Base-by-base conservation (phyloP, 37 sponge, comb jelly and placozoan genomes). In the Halichondria panicea region DNA sequence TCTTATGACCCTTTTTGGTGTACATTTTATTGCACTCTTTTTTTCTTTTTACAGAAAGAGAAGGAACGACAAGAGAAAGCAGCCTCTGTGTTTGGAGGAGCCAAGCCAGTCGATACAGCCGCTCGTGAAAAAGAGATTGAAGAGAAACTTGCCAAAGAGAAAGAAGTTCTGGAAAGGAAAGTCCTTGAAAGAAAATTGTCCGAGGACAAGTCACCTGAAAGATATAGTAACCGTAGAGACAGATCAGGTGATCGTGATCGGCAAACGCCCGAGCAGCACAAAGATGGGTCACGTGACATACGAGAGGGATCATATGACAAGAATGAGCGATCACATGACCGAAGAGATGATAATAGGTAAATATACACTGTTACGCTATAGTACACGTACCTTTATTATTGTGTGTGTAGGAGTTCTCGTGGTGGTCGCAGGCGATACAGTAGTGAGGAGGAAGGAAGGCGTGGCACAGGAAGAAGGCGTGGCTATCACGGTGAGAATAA, bases 71-170 rank as follows among this genome's bases (percentile, higher is more conserved):
- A n/a, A n/a, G n/a, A n/a, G 59, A 56, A 18, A 43, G 36, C 43
- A 1, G 35, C 59, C 13, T 70, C 72, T 22, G 75, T 91, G 19
- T 94, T 94, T 84, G 95, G 95, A 33, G 81, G 74, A 15, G 92
- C 92, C 30, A 88, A 63, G 38, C 92, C 92, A 24, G 92, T 92
- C 15, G 95, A 95, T 74, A 92, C 89, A 0, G 66, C 80, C 0
- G 41, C 45, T 1, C 40, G 83, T 11, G 79, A 82, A 44, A 75
- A 63, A 43, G 90, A 89, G 63, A 80, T 70, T 37, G 86, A 78
- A 32, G 74, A 81, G 70, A 66, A 38, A 24, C 21, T 73, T 44
- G 35, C 56, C 19, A 35, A 43, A 43, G 44, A 55, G 4, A 15
- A 72, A 45, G 79, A n/a, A n/a, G n/a, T n/a, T n/a, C n/a, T n/a